These are phyloP conservation scores for Labeo rohita DNA, from an alignment of 2,113 vertebrate species.

Conservation along the genomic window DNA sequence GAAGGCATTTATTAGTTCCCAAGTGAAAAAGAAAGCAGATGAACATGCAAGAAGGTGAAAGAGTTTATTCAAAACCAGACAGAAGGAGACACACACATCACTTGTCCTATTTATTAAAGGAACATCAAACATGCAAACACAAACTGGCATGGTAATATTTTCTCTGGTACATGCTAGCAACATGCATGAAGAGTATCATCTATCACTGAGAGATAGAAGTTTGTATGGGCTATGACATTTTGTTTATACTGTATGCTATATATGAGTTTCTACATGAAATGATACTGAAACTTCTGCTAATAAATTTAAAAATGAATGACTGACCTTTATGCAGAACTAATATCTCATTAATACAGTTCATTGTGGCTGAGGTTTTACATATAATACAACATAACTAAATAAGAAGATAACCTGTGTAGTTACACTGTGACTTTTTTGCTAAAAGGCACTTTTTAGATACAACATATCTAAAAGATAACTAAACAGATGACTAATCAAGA, in stretches of 20 bases:
- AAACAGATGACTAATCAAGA: constrained; percentile 10
- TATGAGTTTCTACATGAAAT: background rate
- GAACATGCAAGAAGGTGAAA: constrained; percentile 54
- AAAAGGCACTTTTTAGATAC: constrained; percentile 60
- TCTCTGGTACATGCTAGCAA: constrained; percentile 15
- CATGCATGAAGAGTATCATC: constrained; percentile 13
- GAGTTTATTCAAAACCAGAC: constrained; percentile 62
- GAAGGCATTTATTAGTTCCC: constrained; percentile 15
- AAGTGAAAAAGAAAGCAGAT: constrained; percentile 8
- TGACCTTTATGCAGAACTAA: background rate
- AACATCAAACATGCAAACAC: constrained; percentile 60
- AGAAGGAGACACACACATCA: constrained; percentile 77
- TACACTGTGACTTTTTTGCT: background rate
- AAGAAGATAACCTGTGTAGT: background rate
- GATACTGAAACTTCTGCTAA: background rate
- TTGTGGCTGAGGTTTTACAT: background rate
- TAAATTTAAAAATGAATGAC: background rate
- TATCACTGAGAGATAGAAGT: constrained; percentile 11
- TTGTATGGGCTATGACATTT: background rate
- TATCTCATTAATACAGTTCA: background rate
- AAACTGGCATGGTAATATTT: constrained; percentile 54
- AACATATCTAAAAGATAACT: constrained; percentile 1
- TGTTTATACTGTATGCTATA: background rate
- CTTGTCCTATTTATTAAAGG: constrained; percentile 73
- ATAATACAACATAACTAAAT: background rate